A percentile compares a stretch with the other conserved stretches of the same genome.
Evolutionary conservation across 2,113 vertebrate species (phyloP).

Genomic region (Willisornis vidua): DNA sequence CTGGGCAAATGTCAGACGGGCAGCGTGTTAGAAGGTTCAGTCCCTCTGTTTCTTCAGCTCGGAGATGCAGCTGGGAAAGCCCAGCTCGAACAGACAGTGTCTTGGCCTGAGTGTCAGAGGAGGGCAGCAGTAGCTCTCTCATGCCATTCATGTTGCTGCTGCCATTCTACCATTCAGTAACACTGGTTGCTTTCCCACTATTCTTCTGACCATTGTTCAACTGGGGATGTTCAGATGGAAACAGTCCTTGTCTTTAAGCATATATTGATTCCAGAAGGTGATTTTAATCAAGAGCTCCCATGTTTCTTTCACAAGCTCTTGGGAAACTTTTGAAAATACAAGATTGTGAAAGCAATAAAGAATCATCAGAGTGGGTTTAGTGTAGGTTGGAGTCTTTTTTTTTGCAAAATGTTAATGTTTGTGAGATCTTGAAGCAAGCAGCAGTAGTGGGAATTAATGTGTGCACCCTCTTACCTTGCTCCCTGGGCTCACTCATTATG

Average conservation of each 20-base stretch:
- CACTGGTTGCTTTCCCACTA: background rate
- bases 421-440: background rate
- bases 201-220: background rate
- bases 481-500: background rate
- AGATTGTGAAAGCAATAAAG: conserved; percentile 24
- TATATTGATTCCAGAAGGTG: background rate
- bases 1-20: conserved; percentile 83
- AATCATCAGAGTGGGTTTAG: background rate
- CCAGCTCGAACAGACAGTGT: background rate
- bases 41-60: background rate
- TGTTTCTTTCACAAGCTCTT: background rate
- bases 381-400: background rate
- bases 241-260: background rate
- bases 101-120: background rate
- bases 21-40: conserved; percentile 61
- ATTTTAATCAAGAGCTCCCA: background rate
- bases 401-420: background rate
- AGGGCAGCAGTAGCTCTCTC: background rate
- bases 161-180: background rate
- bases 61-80: background rate
- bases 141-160: background rate
- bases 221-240: background rate
- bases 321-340: background rate
- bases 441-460: background rate
- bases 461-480: background rate